Percentiles rank a stretch among this genome's conserved stretches.
These are phyloP conservation scores for Herpetotheres cachinnans DNA, from an alignment of 2,113 vertebrate species.

Conservation along the genomic window DNA sequence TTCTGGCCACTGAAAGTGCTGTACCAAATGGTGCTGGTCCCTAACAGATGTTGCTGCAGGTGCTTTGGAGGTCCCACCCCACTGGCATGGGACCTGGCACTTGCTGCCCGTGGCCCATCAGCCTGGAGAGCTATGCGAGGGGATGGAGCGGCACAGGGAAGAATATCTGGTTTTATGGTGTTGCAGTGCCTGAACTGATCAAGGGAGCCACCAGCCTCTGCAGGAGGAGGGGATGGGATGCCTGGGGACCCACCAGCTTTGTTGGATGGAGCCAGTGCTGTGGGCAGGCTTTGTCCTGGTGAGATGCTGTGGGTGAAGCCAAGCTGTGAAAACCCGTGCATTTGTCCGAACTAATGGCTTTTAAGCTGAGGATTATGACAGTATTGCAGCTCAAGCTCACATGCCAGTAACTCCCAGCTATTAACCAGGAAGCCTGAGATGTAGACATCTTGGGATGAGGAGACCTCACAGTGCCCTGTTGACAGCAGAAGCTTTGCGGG, in stretches of 20 bases:
- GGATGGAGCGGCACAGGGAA: neutral
- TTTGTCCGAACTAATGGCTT: neutral
- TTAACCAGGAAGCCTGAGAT: neutral
- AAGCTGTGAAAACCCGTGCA: neutral
- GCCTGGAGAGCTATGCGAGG: accelerated
- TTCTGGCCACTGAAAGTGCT: neutral
- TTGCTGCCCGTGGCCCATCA: neutral
- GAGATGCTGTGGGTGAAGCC: neutral
- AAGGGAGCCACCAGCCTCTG: neutral
- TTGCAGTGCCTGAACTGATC: neutral
- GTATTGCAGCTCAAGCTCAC: neutral
- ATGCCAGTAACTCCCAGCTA: neutral
- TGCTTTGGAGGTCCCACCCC: neutral
- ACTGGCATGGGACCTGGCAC: accelerated
- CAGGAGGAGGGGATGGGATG: neutral
- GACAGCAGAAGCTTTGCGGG: neutral
- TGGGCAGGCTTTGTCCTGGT: neutral
- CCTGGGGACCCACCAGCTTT: neutral
- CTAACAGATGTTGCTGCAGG: neutral
- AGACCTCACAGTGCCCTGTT: too few species aligned
- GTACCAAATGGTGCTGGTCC: neutral
- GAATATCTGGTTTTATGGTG: neutral
- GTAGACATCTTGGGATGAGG: neutral
- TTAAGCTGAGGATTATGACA: neutral
- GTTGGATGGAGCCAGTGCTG: neutral